Conservation (phyloP, 2,888 invertebrate species). For the Teleogryllus oceanicus region DNA sequence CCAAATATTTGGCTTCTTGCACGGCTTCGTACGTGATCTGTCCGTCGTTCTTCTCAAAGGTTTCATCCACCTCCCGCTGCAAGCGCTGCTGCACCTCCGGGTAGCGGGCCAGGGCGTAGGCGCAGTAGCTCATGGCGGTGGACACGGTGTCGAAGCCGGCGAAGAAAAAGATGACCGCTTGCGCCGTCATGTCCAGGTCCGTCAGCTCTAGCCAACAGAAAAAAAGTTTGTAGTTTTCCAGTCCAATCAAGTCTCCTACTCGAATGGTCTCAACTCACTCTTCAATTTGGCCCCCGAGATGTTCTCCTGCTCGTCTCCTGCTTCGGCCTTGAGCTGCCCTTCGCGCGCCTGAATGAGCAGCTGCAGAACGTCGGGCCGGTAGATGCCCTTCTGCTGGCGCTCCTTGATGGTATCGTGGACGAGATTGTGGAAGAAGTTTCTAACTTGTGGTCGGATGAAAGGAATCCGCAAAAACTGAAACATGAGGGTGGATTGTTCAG, state of each 20-base stretch:
- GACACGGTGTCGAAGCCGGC: slow-evolving; percentile 7
- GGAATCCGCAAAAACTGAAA: no score
- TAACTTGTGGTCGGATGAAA: no score
- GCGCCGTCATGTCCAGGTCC: not conserved
- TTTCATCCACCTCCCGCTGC: not conserved
- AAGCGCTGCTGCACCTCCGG: not conserved
- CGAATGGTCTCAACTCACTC: no score
- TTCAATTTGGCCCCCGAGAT: no score
- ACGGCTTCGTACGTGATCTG: not conserved
- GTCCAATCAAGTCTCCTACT: no score
- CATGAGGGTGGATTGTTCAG: no score
- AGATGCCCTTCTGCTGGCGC: not conserved
- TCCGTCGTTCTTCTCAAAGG: not conserved
- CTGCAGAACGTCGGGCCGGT: not conserved
- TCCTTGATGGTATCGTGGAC: not conserved
- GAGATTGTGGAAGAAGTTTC: not conserved
- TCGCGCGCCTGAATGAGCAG: not conserved
- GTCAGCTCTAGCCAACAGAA: not conserved
- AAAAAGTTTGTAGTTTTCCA: no score
- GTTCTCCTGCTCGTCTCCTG: not conserved
- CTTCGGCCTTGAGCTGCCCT: not conserved
- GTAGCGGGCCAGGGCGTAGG: not conserved
- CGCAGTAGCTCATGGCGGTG: not conserved
- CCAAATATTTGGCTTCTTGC: not conserved
- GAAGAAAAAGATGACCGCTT: not conserved